Conservation (phyloP, 1,140 invertebrate genomes). For the Drosophila subobscura region DNA sequence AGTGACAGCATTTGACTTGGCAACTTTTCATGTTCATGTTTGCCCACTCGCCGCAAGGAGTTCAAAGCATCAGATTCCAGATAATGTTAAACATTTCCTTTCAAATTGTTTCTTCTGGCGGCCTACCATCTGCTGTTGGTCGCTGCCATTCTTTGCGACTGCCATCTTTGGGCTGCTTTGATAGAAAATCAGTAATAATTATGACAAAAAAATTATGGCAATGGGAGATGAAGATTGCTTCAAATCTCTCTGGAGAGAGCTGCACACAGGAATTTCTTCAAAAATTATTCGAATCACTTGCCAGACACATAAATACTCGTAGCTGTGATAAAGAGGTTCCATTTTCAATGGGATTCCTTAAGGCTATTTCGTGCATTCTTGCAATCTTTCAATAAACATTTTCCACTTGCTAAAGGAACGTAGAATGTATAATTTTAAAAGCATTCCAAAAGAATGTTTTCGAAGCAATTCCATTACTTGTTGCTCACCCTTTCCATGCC, state of each 20-base stretch:
- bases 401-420: too few species aligned
- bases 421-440: too few species aligned
- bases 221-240: constrained; percentile 27
- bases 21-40: constrained; percentile 67
- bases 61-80: constrained; percentile 78
- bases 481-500: constrained; percentile 5
- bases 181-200: constrained; percentile 59
- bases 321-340: too few species aligned
- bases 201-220: constrained; percentile 44
- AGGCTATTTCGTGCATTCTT: too few species aligned
- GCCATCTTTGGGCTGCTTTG: constrained; percentile 37
- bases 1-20: constrained; percentile 75
- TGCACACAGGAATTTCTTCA: too few species aligned
- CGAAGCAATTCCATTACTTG: background rate
- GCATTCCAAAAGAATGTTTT: background rate
- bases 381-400: too few species aligned
- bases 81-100: constrained; percentile 78
- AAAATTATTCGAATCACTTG: too few species aligned
- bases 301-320: too few species aligned
- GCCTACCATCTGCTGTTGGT: constrained; percentile 13
- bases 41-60: constrained; percentile 66
- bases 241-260: constrained; percentile 15
- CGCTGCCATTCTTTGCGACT: constrained; percentile 23
- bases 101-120: constrained; percentile 64
- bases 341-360: too few species aligned